Base-by-base conservation (phyloP, 2,113 vertebrate species). In the Carassius auratus region DNA sequence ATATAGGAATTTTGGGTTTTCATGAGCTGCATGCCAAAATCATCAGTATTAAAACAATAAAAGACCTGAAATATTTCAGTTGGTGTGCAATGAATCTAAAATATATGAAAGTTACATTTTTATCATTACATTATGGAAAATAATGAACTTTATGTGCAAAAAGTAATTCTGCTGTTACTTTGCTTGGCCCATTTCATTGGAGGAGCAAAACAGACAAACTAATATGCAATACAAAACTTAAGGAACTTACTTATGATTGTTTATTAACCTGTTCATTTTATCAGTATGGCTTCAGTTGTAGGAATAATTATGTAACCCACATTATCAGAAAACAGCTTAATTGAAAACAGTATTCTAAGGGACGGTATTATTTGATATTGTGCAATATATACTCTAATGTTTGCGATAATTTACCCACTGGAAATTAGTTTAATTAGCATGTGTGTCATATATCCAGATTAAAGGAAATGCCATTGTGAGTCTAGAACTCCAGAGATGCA, bases 381-480 rank as follows among this genome's bases (percentile, higher is more conserved):
- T 62, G 33, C 9, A 30, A 8, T 61, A 57, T 15, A 77, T 38
- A 79, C n/a, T 75, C n/a, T 42, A 42, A n/a, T 78, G 3, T 36
- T 79, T 6, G 3, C 2, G 9, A 19, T 77, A 59, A 78, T 78
- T 38, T 36, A 33, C 75, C 26, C 26, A 0, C 52, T 77, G 74
- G 48, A 57, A 77, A 57, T 17, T 1, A 23, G 55, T 3, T 55
- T 78, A 61, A 78, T 61, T 61, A 61, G 19, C 33, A 79, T 62
- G 57, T 23, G 55, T 38, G 36, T 3, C 76, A 62, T 77, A 77
- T 77, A 79, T 61, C 36, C 52, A 48, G 64, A 80, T 71, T 23
- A 85, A 69, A 55, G 64, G 6, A 85, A 85, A 85, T 42, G 13
- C n/a, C 42, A 48, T 78, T 42, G 62, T 78, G 75, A 55, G 55